Evolutionary conservation across 2,113 vertebrate genomes (phyloP), one percentile per base, ranked within the genome.

Genomic region (Anseranas semipalmata): DNA sequence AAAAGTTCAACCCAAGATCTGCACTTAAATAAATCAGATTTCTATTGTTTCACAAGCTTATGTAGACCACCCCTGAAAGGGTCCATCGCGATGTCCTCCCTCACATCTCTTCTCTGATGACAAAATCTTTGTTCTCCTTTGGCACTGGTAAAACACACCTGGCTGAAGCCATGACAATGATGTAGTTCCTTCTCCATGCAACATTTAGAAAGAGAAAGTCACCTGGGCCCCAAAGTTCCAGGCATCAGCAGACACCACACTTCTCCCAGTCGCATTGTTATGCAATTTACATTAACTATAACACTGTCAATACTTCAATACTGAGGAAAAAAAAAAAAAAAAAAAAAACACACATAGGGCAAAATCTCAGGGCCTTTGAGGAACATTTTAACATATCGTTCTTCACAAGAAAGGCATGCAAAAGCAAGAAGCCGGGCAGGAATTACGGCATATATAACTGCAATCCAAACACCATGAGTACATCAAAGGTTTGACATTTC

Each of bases 111-210:
- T 56, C 46, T 56, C 33, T 16, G 9, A 67, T 15, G n/a, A 58
- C 37, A 27, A 30, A 66, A 12, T 24, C 53, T 74, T 18, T 35
- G 48, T 5, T 80, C 50, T 91, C 48, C 12, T 83, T 70, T 58
- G 55, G 66, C 50, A 32, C 1, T 9, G n/a, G 30, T 15, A 55
- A 9, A 2, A 16, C 9, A 17, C 11, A 33, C 14, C 21, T 4
- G 3, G 50, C 65, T 66, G 52, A 85, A 86, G 35, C 24, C 32
- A 30, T 6, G 17, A 83, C 41, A 72, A 32, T 6, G 9, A 71
- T 1, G 0, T 4, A 5, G 33, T 15, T 93, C 68, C 65, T 74
- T 46, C 28, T 45, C 62, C 76, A 50, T 0, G 0, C 50, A 37
- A 77, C 65, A 10, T 15, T 83, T 19, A 62, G 24, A 78, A 19